Base-by-base conservation (phyloP, 1,140 invertebrate species). In the Drosophila aff. region DNA sequence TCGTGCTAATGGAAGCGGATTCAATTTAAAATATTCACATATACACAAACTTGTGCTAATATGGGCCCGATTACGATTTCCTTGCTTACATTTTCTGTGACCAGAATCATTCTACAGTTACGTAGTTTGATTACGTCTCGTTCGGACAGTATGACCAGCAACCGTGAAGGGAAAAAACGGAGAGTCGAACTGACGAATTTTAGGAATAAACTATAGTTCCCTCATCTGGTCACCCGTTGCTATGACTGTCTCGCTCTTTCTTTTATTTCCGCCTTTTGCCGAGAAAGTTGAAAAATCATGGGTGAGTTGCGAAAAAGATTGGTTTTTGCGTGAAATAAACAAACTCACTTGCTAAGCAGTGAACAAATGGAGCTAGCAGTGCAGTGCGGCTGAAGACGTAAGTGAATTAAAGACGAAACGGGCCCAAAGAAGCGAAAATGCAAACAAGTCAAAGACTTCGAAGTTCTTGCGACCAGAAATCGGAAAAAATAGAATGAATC, bases 241-340 rank as follows among this genome's bases (percentile, higher is more conserved):
- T 52, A 52, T 18, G 10, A 11, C 49, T 10, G 49, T 57, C 53
- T 41, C 16, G 36, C 36, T 38, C 62, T 59, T 66, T 66, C 63
- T 92, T 92, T 92, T 92, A 92, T 92, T 92, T 92, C 91, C 91
- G 91, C 91, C 91, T 86, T 91, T 84, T 86, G 82, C 81, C 89
- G 89, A 90, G 86, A 89, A 75, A 92, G 90, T 92, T 92, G 85
- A 79, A 81, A 83, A 92, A 92, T 89, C 85, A 92, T 92, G 92
- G 92, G 92, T 92, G 79, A 92, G 92, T 92, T 78, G 77, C 64
- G 76, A 52, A 83, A 92, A 69, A 87, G 79, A 66, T 67, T 69
- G 59, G 23, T 61, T 84, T 90, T 90, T 76, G 78, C 79, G 75
- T 47, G 58, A 91, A 91, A 71, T 71, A 74, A 63, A 23, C 69